Conservation (phyloP, 2,113 vertebrate species). For the Gambusia affinis region DNA sequence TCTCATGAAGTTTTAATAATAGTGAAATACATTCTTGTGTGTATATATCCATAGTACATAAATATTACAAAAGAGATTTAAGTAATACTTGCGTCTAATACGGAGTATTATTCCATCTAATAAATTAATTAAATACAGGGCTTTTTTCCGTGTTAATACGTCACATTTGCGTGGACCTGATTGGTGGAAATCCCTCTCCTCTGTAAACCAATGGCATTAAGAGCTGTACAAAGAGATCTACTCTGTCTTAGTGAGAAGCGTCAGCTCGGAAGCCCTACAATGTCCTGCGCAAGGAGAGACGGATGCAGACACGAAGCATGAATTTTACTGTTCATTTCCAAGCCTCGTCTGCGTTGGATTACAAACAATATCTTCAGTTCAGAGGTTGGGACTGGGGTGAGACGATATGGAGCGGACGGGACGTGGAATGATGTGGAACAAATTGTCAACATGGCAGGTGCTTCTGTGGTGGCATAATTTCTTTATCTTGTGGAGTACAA, state of each 20-base stretch:
- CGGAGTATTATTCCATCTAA: background rate
- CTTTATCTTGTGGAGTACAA: conserved; percentile 76
- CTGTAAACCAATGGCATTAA: conserved; percentile 79
- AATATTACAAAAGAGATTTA: background rate
- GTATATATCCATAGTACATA: background rate
- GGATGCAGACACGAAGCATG: conserved; percentile 62
- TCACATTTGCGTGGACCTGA: conserved; percentile 47
- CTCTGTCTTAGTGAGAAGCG: conserved; percentile 72
- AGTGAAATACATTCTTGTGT: background rate
- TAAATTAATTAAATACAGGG: background rate
- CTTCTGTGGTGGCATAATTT: conserved; percentile 65
- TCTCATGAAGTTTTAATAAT: background rate
- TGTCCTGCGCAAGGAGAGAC: conserved; percentile 58
- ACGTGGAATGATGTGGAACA: conserved; percentile 68
- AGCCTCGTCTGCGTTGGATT: conserved; percentile 45
- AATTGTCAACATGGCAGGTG: conserved; percentile 65
- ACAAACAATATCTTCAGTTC: conserved; percentile 8
- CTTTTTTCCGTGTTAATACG: conserved; percentile 5
- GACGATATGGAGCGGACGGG: conserved; percentile 49
- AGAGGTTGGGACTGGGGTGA: conserved; percentile 27
- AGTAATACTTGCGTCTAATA: background rate
- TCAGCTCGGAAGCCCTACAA: conserved; percentile 68
- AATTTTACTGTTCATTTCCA: conserved; percentile 30
- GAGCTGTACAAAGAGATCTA: conserved; percentile 84
- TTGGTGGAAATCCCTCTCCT: conserved; percentile 70